Evolutionary conservation across 2,888 invertebrate genomes (phyloP), one percentile per base, ranked within the genome.

Genomic region (Tachina lurida): DNA sequence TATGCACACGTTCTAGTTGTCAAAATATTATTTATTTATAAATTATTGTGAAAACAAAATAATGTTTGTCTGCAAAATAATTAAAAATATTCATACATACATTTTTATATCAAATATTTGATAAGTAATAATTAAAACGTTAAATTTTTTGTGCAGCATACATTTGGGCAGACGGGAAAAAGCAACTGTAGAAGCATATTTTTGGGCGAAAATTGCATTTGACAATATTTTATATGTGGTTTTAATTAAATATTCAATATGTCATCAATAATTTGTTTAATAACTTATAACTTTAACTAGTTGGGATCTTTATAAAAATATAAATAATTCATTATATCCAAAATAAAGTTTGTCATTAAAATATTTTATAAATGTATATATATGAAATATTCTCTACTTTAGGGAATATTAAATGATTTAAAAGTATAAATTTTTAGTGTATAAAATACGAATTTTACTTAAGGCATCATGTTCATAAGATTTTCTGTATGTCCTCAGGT

Each of bases 191-290:
- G 56, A 39, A 10, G 17, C 9, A 56, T 54, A 70, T 1, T 43
- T 70, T 19, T 54, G 43, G 15, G 43, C 9, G 3, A 56, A 70
- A 56, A 56, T 52, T 68, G 39, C 17, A 9, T 63, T 63, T 63
- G 13, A 45, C 43, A 43, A 43, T 8, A 45, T 63, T 63, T 45
- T 19, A 63, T 45, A 19, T 63, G 19, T 43, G 41, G 41, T 12
- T 12, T 9, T 19, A 17, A 17, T 12, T 62, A 43, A 19, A 19
- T 19, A 43, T 43, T 12, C 9, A 58, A 39, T 10, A 4, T n/a
- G 9, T 10, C 15, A 19, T 13, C 12, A 22, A 60, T 41, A n/a
- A 60, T 41, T 41, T n/a, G 12, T 60, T n/a, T n/a, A 58, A 12
- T 31, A 31, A 31, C 5, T 31, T 31, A 31, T 31, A 31, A 31